Conservation (phyloP, 2,888 invertebrate genomes). For the Oegoconia quadripuncta region DNA sequence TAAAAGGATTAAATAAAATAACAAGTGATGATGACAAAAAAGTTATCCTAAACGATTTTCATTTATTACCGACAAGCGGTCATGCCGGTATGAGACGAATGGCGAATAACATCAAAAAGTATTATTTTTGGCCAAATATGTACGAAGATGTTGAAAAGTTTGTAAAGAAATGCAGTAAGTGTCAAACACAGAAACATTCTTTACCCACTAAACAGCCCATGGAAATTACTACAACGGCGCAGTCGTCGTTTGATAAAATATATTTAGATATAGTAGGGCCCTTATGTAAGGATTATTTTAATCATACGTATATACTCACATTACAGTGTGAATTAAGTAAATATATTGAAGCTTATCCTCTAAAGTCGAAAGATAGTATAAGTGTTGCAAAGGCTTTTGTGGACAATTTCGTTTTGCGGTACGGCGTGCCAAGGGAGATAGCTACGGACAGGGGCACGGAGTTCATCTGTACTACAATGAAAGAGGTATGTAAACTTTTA, state of each 20-base stretch:
- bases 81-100: constrained; percentile 23
- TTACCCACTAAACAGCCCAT: constrained; percentile 8
- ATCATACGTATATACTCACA: constrained; percentile 5
- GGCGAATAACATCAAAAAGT: constrained; percentile 22
- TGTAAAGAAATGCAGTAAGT: no score
- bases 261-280: constrained; percentile 12
- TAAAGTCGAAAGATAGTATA: constrained; percentile 8
- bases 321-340: constrained; percentile 10
- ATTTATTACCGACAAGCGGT: constrained; percentile 20
- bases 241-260: constrained; percentile 11
- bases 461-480: constrained; percentile 15
- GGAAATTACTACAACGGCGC: constrained; percentile 11
- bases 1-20: no score
- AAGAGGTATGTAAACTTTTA: constrained; percentile 20
- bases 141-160: constrained; percentile 15
- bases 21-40: constrained; percentile 14
- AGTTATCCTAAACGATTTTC: constrained; percentile 21
- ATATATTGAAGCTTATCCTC: constrained; percentile 15
- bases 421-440: constrained; percentile 16
- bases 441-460: constrained; percentile 18
- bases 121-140: no score
- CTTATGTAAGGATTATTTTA: constrained; percentile 1
- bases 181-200: constrained; percentile 14
- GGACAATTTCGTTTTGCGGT: constrained; percentile 18
- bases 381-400: constrained; percentile 14